A percentile compares a stretch with the other conserved stretches of the same genome.
Conservation (phyloP, 2,888 invertebrate genomes). For the Parnassius apollo region DNA sequence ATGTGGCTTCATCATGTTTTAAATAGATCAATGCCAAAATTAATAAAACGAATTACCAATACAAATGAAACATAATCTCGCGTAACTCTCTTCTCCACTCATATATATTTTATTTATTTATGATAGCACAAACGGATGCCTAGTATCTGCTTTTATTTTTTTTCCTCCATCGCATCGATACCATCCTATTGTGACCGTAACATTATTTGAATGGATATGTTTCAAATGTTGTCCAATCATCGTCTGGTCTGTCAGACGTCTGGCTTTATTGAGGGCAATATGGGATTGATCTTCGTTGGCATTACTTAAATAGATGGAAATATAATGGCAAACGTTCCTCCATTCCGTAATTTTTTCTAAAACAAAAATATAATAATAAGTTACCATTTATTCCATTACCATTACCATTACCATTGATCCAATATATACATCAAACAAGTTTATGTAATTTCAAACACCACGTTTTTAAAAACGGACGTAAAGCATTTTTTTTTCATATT, state of each 20-base stretch:
- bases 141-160: conserved; percentile 1
- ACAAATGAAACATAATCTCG: no score
- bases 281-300: conserved; percentile 17
- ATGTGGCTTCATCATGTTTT: no score
- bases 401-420: no score
- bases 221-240: conserved; percentile 31
- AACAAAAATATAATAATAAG: no score
- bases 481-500: no score
- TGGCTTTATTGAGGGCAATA: conserved; percentile 20
- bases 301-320: conserved; percentile 15
- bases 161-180: not conserved
- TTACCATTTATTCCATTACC: no score
- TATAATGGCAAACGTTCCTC: not conserved
- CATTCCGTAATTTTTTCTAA: conserved; percentile 13
- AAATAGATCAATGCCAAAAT: no score
- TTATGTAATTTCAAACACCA: no score
- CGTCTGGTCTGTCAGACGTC: conserved; percentile 37
- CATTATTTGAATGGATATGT: conserved; percentile 26
- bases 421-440: no score
- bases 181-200: conserved; percentile 20
- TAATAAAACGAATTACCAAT: no score
- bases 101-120: not conserved
- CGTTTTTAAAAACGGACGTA: no score
- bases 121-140: not conserved
- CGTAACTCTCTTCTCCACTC: no score